A percentile compares a stretch with the other conserved stretches of the same genome.
Evolutionary conservation across 2,797 vertebrate genomes (phyloP).

Genomic region (Hafferia zeledoni): DNA sequence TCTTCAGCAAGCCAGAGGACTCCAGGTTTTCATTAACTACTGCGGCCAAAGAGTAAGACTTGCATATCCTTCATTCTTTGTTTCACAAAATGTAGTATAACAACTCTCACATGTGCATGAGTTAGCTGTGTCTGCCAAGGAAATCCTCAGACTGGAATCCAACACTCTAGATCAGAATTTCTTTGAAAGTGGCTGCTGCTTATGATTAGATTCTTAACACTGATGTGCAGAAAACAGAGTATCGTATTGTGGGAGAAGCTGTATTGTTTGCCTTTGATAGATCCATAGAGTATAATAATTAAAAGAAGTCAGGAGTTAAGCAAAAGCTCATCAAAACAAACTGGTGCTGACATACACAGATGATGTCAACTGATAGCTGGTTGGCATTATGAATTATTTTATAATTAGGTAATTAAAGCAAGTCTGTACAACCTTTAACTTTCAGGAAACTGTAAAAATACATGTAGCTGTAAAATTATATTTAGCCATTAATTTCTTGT

Average conservation of each 20-base stretch:
- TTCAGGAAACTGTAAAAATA: conserved; percentile 39
- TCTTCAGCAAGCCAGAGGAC: neutral
- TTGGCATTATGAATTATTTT: conserved; percentile 20
- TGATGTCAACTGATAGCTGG: conserved; percentile 39
- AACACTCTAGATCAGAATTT: neutral
- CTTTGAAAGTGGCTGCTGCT: neutral
- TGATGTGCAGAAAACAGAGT: neutral
- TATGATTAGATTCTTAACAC: neutral
- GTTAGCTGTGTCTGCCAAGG: neutral
- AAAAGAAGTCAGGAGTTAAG: neutral
- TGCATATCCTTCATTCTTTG: neutral
- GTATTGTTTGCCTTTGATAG: neutral
- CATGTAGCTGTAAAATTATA: conserved; percentile 24
- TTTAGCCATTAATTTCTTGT: conserved; percentile 40
- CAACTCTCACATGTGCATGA: accelerated
- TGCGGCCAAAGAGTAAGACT: neutral
- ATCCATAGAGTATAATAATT: neutral
- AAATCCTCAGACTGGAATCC: neutral
- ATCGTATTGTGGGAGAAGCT: neutral
- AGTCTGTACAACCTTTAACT: conserved; percentile 18
- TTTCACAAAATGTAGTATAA: neutral
- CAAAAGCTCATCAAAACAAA: neutral
- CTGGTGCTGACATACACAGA: conserved; percentile 37
- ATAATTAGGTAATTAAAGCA: conserved; percentile 57
- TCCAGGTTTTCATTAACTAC: neutral